These are phyloP conservation scores for Tympanuchus pallidicinctus DNA, from an alignment of 2,113 vertebrate genomes.

Conservation along the genomic window DNA sequence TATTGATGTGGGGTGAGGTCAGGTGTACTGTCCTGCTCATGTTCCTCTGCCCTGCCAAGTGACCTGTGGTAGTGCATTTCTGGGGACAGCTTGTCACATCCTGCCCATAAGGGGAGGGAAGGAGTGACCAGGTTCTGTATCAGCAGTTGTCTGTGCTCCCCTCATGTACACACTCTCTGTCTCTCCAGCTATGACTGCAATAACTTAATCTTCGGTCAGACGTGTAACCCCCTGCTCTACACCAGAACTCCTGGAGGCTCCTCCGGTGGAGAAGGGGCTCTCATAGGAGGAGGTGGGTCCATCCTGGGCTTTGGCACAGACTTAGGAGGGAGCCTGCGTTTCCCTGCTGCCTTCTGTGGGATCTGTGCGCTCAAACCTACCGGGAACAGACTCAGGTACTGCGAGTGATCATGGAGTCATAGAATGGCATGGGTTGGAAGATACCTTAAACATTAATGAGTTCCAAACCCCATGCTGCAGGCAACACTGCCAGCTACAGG, in stretches of 20 bases:
- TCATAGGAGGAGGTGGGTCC: constrained; percentile 78
- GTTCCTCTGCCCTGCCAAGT: not conserved
- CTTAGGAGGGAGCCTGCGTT: constrained; percentile 80
- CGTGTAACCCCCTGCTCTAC: constrained; percentile 68
- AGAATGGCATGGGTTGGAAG: no score
- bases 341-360: constrained; percentile 82
- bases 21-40: not conserved
- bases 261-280: constrained; percentile 81
- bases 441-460: no score
- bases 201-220: constrained; percentile 79
- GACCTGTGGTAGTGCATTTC: not conserved
- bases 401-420: not conserved
- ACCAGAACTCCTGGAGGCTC: constrained; percentile 77
- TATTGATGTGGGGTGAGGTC: rapidly evolving
- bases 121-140: not conserved
- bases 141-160: not conserved
- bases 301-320: constrained; percentile 79
- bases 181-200: constrained; percentile 77
- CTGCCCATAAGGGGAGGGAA: no score
- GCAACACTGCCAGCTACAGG: not conserved
- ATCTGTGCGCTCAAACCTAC: constrained; percentile 82
- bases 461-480: no score
- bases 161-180: not conserved
- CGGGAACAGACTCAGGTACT: constrained; percentile 77
- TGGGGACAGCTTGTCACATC: not conserved